phyloP scores from a whole-genome alignment of 2,113 vertebrate species.

The Hucho hucho region DNA sequence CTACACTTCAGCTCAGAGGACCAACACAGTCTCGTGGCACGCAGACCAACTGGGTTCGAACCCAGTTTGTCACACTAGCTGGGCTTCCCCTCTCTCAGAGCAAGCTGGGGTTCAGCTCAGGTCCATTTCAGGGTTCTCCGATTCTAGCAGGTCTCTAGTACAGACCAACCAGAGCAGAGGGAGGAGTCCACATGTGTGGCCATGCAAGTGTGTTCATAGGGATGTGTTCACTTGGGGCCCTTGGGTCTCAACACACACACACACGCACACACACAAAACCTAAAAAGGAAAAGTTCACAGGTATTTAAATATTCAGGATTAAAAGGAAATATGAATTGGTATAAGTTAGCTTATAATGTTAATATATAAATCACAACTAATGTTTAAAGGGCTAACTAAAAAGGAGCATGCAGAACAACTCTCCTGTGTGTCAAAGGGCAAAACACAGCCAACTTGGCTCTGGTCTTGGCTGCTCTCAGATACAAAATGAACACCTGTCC shows the following conservation, averaged over 20 bases:
- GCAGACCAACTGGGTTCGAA: too few relatives aligned
- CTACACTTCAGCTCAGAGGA: too few relatives aligned
- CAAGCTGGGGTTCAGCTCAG: too few relatives aligned
- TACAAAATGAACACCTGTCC: constrained; percentile 42
- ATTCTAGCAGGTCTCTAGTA: constrained; percentile 1
- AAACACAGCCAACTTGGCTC: constrained; percentile 24
- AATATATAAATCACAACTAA: constrained; percentile 55
- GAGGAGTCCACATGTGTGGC: constrained; percentile 6
- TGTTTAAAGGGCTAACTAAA: constrained; percentile 52
- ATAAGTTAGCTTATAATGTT: constrained; percentile 68
- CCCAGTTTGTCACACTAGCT: too few relatives aligned
- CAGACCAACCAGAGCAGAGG: too few relatives aligned
- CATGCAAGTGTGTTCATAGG: constrained; percentile 7
- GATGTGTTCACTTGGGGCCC: constrained; percentile 13
- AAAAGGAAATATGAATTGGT: constrained; percentile 62
- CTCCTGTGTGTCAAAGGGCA: constrained; percentile 33
- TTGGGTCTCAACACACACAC: constrained; percentile 31
- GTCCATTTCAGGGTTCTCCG: constrained; percentile 7
- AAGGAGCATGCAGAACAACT: constrained; percentile 54
- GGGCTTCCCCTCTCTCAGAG: too few relatives aligned
- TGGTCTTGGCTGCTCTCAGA: constrained; percentile 42
- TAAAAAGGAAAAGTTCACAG: constrained; percentile 60
- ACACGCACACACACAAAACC: constrained; percentile 29
- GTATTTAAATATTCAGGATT: constrained; percentile 71
- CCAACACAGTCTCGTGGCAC: too few relatives aligned